These are phyloP conservation scores for Lepus americanus DNA, from an alignment of 2,113 vertebrate genomes.

Conservation along the genomic window DNA sequence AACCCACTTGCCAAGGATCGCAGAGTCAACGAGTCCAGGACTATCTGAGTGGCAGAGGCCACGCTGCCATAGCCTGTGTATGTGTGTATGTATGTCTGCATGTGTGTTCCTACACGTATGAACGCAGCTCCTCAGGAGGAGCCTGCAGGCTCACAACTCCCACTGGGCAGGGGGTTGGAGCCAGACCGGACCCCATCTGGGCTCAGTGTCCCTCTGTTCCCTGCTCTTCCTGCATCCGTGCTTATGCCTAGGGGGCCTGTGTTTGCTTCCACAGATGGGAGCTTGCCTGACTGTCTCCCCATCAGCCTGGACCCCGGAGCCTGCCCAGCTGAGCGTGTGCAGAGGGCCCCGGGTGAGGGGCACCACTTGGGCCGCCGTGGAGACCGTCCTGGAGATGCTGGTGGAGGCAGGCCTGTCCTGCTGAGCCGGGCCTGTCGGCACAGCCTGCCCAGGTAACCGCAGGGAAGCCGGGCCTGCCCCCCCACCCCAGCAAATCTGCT, in stretches of 20 bases:
- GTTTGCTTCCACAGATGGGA: constrained; percentile 88
- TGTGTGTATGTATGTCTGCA: rapidly evolving
- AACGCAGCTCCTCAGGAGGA: background rate
- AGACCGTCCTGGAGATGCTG: constrained; percentile 80
- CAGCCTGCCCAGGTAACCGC: constrained; percentile 75
- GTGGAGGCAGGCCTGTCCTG: constrained; percentile 78
- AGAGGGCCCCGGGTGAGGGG: constrained; percentile 80
- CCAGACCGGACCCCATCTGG: background rate
- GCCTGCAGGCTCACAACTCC: background rate
- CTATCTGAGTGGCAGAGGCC: background rate
- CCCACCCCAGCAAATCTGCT: background rate
- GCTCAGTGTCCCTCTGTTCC: background rate
- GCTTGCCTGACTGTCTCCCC: constrained; percentile 86
- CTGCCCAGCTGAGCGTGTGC: constrained; percentile 83
- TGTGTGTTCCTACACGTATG: background rate
- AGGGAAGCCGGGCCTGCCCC: constrained; percentile 21
- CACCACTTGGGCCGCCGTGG: constrained; percentile 73
- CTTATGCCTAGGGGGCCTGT: constrained; percentile 71
- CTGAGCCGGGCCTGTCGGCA: constrained; percentile 78
- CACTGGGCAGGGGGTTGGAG: background rate
- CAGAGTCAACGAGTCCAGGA: background rate
- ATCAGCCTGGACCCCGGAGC: constrained; percentile 87
- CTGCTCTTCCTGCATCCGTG: background rate
- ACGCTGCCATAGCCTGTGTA: background rate
- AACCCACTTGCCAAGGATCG: background rate